These are phyloP conservation scores for Oeneis ivallda DNA, from an alignment of 2,888 invertebrate species.

Conservation along the genomic window DNA sequence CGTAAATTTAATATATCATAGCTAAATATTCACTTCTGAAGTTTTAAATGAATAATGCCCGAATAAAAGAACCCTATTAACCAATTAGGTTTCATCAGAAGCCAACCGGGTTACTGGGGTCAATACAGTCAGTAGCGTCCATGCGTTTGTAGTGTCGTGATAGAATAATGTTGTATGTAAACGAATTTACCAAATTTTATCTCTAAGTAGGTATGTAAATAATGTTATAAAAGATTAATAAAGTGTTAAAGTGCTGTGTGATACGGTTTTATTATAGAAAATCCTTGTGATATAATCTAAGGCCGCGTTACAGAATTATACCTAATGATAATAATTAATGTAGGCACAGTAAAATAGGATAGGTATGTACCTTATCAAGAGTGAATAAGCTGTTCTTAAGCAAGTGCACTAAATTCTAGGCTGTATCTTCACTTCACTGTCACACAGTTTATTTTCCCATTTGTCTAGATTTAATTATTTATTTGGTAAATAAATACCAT, in stretches of 20 bases:
- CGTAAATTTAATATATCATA: conserved; percentile 20
- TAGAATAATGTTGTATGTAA: conserved; percentile 23
- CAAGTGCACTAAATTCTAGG: too few species aligned
- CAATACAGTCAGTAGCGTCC: conserved; percentile 33
- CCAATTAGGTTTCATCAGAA: conserved; percentile 38
- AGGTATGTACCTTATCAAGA: background rate
- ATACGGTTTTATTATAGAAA: conserved; percentile 22
- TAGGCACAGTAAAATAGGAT: background rate
- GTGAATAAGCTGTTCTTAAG: too few species aligned
- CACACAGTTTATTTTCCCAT: too few species aligned
- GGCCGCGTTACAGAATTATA: background rate
- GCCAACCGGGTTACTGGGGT: conserved; percentile 34
- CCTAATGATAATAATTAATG: too few species aligned
- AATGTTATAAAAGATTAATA: conserved; percentile 25
- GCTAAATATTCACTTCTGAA: conserved; percentile 24
- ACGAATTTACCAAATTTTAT: conserved; percentile 17
- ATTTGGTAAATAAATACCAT: too few species aligned
- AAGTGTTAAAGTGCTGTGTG: conserved; percentile 29
- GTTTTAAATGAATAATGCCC: conserved; percentile 39
- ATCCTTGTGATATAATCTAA: conserved; percentile 14
- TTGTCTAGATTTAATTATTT: too few species aligned
- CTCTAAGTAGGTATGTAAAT: conserved; percentile 18
- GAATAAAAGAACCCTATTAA: conserved; percentile 41
- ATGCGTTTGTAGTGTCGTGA: conserved; percentile 34
- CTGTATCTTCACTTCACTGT: too few species aligned